These are phyloP conservation scores for Bellardia pandia DNA, from an alignment of 2,888 invertebrate genomes.

Conservation along the genomic window DNA sequence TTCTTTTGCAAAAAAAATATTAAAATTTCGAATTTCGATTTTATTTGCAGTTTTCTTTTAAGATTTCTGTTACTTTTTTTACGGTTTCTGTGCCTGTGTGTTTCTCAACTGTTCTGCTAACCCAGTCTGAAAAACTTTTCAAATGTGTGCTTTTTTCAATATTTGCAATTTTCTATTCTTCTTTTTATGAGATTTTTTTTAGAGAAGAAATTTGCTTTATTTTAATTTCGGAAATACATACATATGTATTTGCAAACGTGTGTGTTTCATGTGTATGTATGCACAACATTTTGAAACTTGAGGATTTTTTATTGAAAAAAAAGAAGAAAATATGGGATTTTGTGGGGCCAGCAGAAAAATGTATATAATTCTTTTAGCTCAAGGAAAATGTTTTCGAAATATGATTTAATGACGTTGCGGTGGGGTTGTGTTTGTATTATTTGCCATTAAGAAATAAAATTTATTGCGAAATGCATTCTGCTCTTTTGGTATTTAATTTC, in stretches of 20 bases:
- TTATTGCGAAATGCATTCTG: constrained; percentile 55
- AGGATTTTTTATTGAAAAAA: constrained; percentile 63
- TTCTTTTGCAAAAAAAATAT: not conserved
- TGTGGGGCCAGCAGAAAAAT: constrained; percentile 36
- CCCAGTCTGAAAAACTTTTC: constrained; percentile 60
- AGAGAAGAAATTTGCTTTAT: not conserved
- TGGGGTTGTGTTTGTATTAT: constrained; percentile 8
- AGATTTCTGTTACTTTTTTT: not conserved
- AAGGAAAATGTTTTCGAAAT: constrained; percentile 40
- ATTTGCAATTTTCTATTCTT: constrained; percentile 57
- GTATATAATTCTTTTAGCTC: not conserved
- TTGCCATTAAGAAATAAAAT: constrained; percentile 39
- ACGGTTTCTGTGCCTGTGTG: not conserved
- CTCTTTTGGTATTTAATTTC: constrained; percentile 51
- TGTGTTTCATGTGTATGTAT: constrained; percentile 19
- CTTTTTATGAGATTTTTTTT: constrained; percentile 10
- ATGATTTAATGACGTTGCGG: constrained; percentile 36
- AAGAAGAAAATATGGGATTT: constrained; percentile 22
- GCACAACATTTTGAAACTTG: constrained; percentile 71
- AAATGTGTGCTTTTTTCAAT: constrained; percentile 22
- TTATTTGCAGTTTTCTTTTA: not conserved
- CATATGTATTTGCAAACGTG: constrained; percentile 39
- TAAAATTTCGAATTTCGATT: constrained; percentile 52
- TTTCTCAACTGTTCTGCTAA: constrained; percentile 67
- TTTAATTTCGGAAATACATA: constrained; percentile 22